Percentiles rank a stretch among this genome's conserved stretches.
These are phyloP conservation scores for Terrapene triunguis DNA, from an alignment of 2,113 vertebrate species.

Conservation along the genomic window DNA sequence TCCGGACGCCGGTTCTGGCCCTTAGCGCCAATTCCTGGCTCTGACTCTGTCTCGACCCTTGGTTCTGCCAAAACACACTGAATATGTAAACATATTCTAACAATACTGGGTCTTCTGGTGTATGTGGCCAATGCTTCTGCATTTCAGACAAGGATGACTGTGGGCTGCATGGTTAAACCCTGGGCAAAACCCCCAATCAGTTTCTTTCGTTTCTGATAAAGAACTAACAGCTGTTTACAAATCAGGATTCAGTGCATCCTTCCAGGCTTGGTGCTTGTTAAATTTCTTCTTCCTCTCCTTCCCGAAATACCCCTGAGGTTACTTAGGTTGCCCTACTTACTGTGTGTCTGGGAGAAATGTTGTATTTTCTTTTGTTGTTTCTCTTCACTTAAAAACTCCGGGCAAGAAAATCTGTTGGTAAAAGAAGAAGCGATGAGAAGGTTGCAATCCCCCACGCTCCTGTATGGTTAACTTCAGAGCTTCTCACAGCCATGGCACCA, in stretches of 20 bases:
- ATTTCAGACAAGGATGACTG: neutral
- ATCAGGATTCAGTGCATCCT: neutral
- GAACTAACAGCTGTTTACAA: neutral
- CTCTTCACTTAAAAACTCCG: neutral
- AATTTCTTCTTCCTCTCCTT: fast-evolving
- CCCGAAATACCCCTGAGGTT: neutral
- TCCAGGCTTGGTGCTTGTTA: neutral
- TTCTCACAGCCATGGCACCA: neutral
- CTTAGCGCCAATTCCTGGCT: too few species aligned
- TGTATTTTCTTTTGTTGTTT: neutral
- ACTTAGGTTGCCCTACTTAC: neutral
- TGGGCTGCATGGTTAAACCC: neutral
- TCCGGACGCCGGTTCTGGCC: neutral
- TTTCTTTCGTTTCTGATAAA: neutral
- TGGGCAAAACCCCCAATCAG: fast-evolving
- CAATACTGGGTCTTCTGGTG: fast-evolving
- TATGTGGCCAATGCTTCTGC: neutral
- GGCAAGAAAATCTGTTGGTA: neutral
- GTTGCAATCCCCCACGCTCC: neutral
- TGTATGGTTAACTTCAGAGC: neutral
- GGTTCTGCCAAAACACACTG: neutral
- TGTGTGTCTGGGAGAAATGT: neutral
- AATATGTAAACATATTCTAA: neutral
- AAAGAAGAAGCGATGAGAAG: neutral
- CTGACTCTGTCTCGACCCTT: too few species aligned